phyloP scores from a whole-genome alignment of 2,888 invertebrate species.

The Acronicta leporina region DNA sequence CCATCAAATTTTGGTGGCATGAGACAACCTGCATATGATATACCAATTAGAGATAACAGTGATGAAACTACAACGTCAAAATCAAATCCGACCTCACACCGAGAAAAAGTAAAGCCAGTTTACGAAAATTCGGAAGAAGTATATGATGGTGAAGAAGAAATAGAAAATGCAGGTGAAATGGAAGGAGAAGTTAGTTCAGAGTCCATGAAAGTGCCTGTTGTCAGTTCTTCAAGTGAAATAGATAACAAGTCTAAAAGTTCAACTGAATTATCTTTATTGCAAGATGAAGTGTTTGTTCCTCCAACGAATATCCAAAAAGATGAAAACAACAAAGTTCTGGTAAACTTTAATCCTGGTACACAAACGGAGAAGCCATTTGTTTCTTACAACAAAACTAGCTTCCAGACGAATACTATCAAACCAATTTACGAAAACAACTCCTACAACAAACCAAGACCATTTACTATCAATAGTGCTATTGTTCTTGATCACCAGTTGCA shows the following conservation, averaged over 20 bases:
- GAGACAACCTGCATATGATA: slow-evolving; percentile 82
- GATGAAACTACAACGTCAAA: slow-evolving; percentile 75
- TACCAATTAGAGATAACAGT: slow-evolving; percentile 82
- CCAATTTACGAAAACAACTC: slow-evolving; percentile 73
- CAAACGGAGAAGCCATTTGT: slow-evolving; percentile 87
- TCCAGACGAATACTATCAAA: slow-evolving; percentile 79
- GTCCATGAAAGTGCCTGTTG: slow-evolving; percentile 84
- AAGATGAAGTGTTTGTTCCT: slow-evolving; percentile 68
- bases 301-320: slow-evolving; percentile 59
- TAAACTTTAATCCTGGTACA: slow-evolving; percentile 75
- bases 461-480: slow-evolving; percentile 72
- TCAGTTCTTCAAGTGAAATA: slow-evolving; percentile 76
- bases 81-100: slow-evolving; percentile 52
- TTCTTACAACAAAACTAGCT: slow-evolving; percentile 70
- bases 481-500: slow-evolving; percentile 83
- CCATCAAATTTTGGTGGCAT: slow-evolving; percentile 73
- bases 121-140: slow-evolving; percentile 84
- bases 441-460: slow-evolving; percentile 81
- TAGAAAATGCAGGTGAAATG: slow-evolving; percentile 66
- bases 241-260: slow-evolving; percentile 59
- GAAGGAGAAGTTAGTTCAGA: slow-evolving; percentile 84
- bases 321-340: slow-evolving; percentile 56
- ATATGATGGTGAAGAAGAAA: slow-evolving; percentile 81
- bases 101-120: slow-evolving; percentile 72
- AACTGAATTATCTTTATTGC: slow-evolving; percentile 66